phyloP scores from a whole-genome alignment of 2,797 vertebrate species.

The Melanotaenia pygmaea region DNA sequence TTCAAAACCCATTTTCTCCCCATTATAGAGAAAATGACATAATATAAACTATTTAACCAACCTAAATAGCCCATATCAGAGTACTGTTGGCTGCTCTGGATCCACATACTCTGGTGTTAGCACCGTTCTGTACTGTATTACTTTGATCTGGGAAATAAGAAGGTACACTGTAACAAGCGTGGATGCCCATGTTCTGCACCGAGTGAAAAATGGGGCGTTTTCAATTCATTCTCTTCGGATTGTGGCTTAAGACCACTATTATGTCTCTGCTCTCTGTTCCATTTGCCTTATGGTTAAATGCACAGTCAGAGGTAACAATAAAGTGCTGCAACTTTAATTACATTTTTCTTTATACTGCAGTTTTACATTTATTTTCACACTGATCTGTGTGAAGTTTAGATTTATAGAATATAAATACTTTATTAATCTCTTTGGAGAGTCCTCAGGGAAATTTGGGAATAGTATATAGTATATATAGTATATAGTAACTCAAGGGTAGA shows the following conservation, averaged over 20 bases:
- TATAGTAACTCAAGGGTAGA: slow-evolving; percentile 29
- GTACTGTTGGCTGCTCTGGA: slow-evolving; percentile 8
- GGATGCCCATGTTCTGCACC: slow-evolving; percentile 30
- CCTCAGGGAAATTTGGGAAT: too few species aligned
- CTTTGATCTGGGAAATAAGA: slow-evolving; percentile 49
- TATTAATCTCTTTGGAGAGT: too few species aligned
- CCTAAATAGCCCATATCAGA: slow-evolving; percentile 11
- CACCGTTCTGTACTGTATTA: slow-evolving; percentile 34
- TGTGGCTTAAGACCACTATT: slow-evolving; percentile 43
- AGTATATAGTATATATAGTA: too few species aligned
- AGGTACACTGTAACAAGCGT: slow-evolving; percentile 47
- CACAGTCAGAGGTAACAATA: slow-evolving; percentile 13
- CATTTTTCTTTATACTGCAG: slow-evolving; percentile 20
- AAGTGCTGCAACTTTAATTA: slow-evolving; percentile 8
- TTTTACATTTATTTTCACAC: not conserved
- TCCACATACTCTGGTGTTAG: slow-evolving; percentile 24
- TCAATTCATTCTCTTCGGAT: slow-evolving; percentile 45
- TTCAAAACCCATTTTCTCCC: not conserved
- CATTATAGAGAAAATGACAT: slow-evolving; percentile 10
- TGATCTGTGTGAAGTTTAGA: slow-evolving; percentile 12
- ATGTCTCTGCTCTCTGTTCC: slow-evolving; percentile 37
- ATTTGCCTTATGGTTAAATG: slow-evolving; percentile 28
- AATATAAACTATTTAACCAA: slow-evolving; percentile 30
- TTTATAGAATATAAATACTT: not conserved
- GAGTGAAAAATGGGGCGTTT: slow-evolving; percentile 43